Conservation (phyloP, 2,797 vertebrate genomes). For the Eremophila alpestris region DNA sequence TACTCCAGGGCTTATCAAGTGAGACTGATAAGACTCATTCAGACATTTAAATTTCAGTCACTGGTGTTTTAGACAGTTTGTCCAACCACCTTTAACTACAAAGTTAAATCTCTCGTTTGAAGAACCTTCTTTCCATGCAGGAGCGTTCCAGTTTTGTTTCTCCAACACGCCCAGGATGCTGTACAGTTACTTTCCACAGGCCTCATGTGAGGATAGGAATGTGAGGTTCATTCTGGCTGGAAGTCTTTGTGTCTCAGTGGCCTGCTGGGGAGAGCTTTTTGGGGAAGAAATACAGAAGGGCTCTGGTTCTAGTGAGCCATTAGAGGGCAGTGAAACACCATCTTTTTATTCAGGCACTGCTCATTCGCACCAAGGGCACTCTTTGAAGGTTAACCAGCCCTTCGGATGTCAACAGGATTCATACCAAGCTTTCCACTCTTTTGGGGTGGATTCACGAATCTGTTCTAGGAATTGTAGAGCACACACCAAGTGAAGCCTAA, state of each 20-base stretch:
- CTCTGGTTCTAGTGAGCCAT: not conserved
- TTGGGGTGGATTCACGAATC: not conserved
- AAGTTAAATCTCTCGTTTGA: not conserved
- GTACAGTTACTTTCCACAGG: not conserved
- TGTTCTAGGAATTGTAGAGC: not conserved
- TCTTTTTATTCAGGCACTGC: not conserved
- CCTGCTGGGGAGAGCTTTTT: not conserved
- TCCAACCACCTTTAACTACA: not conserved
- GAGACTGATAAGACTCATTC: not conserved
- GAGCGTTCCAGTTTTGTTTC: not conserved
- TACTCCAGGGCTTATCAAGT: not conserved
- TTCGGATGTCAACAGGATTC: not conserved
- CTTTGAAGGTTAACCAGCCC: slow-evolving; percentile 18
- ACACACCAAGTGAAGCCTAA: not conserved
- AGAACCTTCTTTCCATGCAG: not conserved
- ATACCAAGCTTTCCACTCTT: not conserved
- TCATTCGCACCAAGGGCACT: not conserved
- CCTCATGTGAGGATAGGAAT: not conserved
- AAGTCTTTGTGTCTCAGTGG: not conserved
- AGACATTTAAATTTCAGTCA: not conserved
- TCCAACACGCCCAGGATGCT: not conserved
- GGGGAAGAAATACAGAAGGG: not conserved
- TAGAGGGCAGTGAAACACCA: slow-evolving; percentile 69
- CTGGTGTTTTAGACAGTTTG: not conserved
- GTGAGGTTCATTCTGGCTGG: not conserved